Conservation (phyloP, 1,140 invertebrate species). For the Magallana ariakensis region DNA sequence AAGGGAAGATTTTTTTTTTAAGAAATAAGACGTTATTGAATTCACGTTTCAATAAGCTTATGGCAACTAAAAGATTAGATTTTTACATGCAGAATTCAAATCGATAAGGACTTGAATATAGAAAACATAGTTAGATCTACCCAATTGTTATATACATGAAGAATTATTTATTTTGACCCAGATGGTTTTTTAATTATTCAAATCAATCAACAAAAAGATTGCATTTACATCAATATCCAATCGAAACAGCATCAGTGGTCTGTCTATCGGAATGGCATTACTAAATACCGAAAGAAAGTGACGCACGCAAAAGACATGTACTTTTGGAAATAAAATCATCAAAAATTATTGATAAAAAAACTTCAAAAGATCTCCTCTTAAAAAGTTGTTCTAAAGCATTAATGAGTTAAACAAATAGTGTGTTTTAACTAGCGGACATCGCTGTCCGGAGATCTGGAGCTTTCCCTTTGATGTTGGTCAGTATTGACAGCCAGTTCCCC, state of each 20-base stretch:
- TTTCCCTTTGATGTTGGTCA: not conserved
- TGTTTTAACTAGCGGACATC: conserved; percentile 26
- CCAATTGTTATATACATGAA: too few species aligned
- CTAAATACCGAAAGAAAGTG: not conserved
- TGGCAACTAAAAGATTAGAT: too few species aligned
- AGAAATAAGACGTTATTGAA: not conserved
- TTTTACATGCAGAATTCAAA: too few species aligned
- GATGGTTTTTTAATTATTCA: too few species aligned
- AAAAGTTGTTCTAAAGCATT: not conserved
- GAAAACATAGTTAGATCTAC: too few species aligned
- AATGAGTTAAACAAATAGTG: conserved; percentile 29
- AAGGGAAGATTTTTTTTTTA: not conserved
- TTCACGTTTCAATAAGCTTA: not conserved
- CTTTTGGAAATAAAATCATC: conserved; percentile 13
- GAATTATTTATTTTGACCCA: too few species aligned
- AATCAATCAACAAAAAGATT: too few species aligned
- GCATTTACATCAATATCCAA: too few species aligned
- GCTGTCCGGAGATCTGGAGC: not conserved
- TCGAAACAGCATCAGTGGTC: not conserved
- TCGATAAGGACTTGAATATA: too few species aligned
- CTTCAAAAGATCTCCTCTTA: conserved; percentile 4
- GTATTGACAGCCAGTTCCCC: not conserved
- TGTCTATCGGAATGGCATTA: not conserved
- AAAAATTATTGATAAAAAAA: conserved; percentile 30
- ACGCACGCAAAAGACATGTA: not conserved